Evolutionary conservation across 2,888 invertebrate species (phyloP).

Genomic region (Lysandra bellargus): DNA sequence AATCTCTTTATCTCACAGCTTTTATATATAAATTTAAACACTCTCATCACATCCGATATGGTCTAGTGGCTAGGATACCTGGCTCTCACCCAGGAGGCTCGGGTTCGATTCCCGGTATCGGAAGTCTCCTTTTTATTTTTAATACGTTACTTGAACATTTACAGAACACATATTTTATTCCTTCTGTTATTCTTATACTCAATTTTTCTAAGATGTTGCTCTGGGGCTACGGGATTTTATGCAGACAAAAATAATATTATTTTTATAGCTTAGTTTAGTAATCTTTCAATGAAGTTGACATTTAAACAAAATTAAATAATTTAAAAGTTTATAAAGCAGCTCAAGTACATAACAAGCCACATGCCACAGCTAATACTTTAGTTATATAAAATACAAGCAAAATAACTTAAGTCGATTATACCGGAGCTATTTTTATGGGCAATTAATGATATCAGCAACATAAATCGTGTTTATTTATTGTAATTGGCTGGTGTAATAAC

Average conservation of each 20-base stretch:
- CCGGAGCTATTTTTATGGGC: constrained; percentile 9
- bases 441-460: constrained; percentile 24
- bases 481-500: constrained; percentile 21
- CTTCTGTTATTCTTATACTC: too few species aligned
- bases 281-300: too few species aligned
- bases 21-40: neutral
- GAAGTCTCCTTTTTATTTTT: constrained; percentile 49
- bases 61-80: constrained; percentile 86
- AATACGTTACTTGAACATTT: neutral
- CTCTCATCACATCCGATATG: constrained; percentile 69
- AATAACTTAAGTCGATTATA: constrained; percentile 7
- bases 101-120: constrained; percentile 85
- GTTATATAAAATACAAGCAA: constrained; percentile 1
- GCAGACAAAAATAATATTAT: too few species aligned
- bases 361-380: neutral
- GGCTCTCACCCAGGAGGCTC: constrained; percentile 86
- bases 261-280: too few species aligned
- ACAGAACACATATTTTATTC: neutral
- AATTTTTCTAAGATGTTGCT: too few species aligned
- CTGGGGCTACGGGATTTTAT: too few species aligned
- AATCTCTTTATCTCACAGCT: neutral
- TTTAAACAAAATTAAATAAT: neutral
- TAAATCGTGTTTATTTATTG: constrained; percentile 25
- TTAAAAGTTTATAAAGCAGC: neutral
- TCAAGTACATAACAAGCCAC: neutral